Evolutionary conservation across 1,140 invertebrate species (phyloP).

Genomic region (Tetramorium simillimum): DNA sequence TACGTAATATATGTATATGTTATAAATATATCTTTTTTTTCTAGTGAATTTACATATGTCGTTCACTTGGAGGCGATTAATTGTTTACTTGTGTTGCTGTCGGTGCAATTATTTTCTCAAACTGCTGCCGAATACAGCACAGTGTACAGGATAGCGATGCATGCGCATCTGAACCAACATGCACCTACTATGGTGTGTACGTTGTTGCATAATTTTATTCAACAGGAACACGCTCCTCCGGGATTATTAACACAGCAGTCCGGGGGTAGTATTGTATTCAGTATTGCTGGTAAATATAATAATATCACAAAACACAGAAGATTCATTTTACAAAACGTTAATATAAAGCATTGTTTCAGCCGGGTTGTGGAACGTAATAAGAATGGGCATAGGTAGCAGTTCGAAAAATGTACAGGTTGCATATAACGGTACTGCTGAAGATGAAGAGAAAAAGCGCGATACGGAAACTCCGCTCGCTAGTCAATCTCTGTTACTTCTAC

Average conservation of each 20-base stretch:
- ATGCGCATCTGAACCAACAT: constrained; percentile 89
- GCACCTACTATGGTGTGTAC: constrained; percentile 91
- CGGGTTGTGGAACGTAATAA: constrained; percentile 93
- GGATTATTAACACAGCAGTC: constrained; percentile 87
- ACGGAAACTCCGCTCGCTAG: constrained; percentile 91
- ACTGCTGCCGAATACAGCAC: constrained; percentile 87
- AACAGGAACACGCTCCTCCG: constrained; percentile 91
- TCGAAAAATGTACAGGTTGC: constrained; percentile 84
- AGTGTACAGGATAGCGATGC: constrained; percentile 90
- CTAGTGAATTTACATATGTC: constrained; percentile 94
- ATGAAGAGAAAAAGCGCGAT: constrained; percentile 82
- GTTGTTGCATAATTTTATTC: constrained; percentile 91
- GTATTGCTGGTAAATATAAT: constrained; percentile 89
- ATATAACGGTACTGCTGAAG: constrained; percentile 77
- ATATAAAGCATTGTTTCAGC: constrained; percentile 85
- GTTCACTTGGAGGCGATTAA: constrained; percentile 96
- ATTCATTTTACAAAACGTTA: constrained; percentile 1
- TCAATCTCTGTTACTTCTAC: constrained; percentile 94
- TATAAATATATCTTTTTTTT: constrained; percentile 62
- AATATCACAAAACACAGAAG: not conserved
- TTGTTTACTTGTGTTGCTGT: constrained; percentile 93
- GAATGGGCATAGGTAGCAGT: constrained; percentile 87
- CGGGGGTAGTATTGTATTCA: constrained; percentile 93
- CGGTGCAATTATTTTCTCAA: constrained; percentile 94
- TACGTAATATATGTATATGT: constrained; percentile 15